Percentiles rank a stretch among this genome's conserved stretches.
Evolutionary conservation across 2,888 invertebrate genomes (phyloP).

Genomic region (Melanchra persicariae): DNA sequence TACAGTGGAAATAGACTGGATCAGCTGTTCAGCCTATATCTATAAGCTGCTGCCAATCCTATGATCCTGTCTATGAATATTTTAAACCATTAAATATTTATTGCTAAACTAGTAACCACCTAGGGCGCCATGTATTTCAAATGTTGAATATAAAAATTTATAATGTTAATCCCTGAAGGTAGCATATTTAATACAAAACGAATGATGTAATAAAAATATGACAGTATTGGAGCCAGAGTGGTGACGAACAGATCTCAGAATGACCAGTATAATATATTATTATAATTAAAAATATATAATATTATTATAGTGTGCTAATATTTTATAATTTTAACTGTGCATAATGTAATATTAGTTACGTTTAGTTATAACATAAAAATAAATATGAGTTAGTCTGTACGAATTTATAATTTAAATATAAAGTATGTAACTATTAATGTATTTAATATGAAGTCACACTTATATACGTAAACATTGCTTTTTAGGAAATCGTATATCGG

Average conservation of each 20-base stretch:
- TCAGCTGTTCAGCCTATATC: neutral
- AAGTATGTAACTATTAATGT: conserved; percentile 73
- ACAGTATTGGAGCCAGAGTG: conserved; percentile 84
- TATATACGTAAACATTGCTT: conserved; percentile 87
- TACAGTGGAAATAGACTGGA: neutral
- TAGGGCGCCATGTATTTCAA: conserved; percentile 8
- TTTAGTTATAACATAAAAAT: conserved; percentile 75
- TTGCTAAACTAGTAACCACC: conserved; percentile 1
- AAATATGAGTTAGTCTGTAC: conserved; percentile 84
- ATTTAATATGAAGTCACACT: conserved; percentile 78
- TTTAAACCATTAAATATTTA: conserved; percentile 1
- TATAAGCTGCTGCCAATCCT: neutral
- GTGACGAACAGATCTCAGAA: conserved; percentile 88
- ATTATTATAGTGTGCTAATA: conserved; percentile 77
- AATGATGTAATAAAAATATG: conserved; percentile 67
- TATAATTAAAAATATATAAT: conserved; percentile 70
- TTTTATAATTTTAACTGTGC: conserved; percentile 80
- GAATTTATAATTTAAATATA: conserved; percentile 85
- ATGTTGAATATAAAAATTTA: neutral
- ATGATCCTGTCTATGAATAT: neutral
- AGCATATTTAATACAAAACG: conserved; percentile 67
- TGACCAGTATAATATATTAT: conserved; percentile 86
- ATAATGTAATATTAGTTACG: conserved; percentile 74
- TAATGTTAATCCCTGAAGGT: conserved; percentile 52
- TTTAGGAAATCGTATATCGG: conserved; percentile 76